A percentile compares a stretch with the other conserved stretches of the same genome.
phyloP scores from a whole-genome alignment of 1,140 invertebrate genomes.

The Whitmania pigra region DNA sequence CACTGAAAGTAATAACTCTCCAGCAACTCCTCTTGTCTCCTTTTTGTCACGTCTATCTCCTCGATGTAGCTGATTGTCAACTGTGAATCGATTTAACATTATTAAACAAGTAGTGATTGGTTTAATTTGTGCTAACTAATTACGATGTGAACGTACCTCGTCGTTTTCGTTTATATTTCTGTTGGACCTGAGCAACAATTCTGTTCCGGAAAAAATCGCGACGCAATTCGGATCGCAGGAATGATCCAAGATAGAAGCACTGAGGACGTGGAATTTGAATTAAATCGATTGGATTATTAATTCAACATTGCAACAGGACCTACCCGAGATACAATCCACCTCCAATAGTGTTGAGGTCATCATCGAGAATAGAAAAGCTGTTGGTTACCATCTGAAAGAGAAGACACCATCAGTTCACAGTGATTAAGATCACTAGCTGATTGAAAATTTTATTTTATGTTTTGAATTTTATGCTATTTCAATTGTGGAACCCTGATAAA shows the following conservation, averaged over 20 bases:
- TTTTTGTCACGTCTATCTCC: not conserved
- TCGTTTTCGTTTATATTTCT: not conserved
- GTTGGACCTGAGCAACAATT: not conserved
- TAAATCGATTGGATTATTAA: not conserved
- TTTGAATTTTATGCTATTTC: too few species aligned
- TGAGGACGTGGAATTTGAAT: not conserved
- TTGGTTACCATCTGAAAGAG: slow-evolving; percentile 5
- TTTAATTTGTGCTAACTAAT: too few species aligned
- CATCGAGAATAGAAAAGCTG: not conserved
- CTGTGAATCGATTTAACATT: not conserved
- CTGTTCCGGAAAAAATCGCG: not conserved
- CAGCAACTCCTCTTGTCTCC: not conserved
- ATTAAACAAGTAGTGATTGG: too few species aligned
- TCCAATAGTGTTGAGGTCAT: not conserved
- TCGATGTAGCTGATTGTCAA: slow-evolving; percentile 3
- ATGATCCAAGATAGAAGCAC: slow-evolving; percentile 3
- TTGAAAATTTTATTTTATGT: too few species aligned
- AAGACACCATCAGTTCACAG: too few species aligned
- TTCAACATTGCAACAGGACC: not conserved
- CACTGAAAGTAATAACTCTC: not conserved
- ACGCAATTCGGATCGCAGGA: not conserved
- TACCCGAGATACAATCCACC: not conserved
- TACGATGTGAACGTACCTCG: too few species aligned
- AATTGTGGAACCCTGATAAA: too few species aligned
- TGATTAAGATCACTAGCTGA: too few species aligned